A percentile compares a stretch with the other conserved stretches of the same genome.
Evolutionary conservation across 2,888 invertebrate genomes (phyloP).

Genomic region (Synanthedon andrenaeformis): DNA sequence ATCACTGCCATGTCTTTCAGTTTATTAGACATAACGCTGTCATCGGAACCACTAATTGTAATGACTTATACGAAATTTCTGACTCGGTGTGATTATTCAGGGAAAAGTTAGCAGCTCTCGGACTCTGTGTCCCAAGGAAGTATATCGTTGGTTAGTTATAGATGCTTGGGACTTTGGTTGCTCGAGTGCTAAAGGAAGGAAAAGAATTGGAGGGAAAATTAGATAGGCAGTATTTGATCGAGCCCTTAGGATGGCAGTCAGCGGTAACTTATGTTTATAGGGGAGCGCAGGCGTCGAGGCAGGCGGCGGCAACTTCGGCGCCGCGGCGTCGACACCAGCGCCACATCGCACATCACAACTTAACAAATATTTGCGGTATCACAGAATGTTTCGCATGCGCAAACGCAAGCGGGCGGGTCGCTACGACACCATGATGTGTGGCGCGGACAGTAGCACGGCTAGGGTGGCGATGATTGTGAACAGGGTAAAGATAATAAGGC

Average conservation of each 20-base stretch:
- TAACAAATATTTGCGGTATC: constrained; percentile 78
- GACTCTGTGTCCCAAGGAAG: constrained; percentile 3
- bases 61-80: constrained; percentile 15
- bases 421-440: constrained; percentile 94
- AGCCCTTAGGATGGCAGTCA: constrained; percentile 59
- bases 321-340: constrained; percentile 57
- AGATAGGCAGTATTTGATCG: constrained; percentile 53
- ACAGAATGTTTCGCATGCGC: constrained; percentile 72
- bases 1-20: constrained; percentile 33
- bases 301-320: constrained; percentile 52
- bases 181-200: constrained; percentile 28
- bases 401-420: constrained; percentile 63
- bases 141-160: constrained; percentile 10
- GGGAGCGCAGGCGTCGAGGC: constrained; percentile 59
- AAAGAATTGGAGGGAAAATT: constrained; percentile 32
- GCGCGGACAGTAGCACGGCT: constrained; percentile 96
- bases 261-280: constrained; percentile 61
- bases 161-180: constrained; percentile 26
- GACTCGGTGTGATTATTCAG: constrained; percentile 12
- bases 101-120: neutral
- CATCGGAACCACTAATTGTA: constrained; percentile 23
- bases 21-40: constrained; percentile 15
- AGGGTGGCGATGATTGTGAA: constrained; percentile 98
- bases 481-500: constrained; percentile 99
- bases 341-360: constrained; percentile 72